These are phyloP conservation scores for Apamea epomidion DNA, from an alignment of 2,888 invertebrate genomes.

Conservation along the genomic window DNA sequence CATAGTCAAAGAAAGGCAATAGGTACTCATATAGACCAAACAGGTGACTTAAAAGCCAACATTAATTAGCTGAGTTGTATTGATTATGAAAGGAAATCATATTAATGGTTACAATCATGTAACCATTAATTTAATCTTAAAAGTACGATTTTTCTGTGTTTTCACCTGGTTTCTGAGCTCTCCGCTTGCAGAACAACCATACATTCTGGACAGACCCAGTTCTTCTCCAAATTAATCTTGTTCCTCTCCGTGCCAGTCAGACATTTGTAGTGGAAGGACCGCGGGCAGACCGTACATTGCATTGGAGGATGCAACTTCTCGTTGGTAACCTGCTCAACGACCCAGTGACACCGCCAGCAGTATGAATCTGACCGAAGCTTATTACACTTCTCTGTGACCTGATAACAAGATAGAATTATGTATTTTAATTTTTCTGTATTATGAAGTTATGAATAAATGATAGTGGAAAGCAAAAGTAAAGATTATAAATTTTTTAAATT, in stretches of 20 bases:
- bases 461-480: neutral
- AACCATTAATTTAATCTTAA: neutral
- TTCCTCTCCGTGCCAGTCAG: conserved; percentile 87
- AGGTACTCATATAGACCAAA: neutral
- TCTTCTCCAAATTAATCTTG: conserved; percentile 82
- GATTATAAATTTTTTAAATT: neutral
- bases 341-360: conserved; percentile 98
- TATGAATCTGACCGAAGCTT: conserved; percentile 92
- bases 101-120: neutral
- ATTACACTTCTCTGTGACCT: conserved; percentile 71
- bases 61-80: neutral
- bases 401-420: conserved; percentile 42
- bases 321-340: conserved; percentile 87
- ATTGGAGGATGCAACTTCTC: conserved; percentile 83
- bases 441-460: neutral
- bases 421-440: neutral
- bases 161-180: conserved; percentile 92
- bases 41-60: no score
- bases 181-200: conserved; percentile 93
- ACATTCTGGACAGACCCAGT: conserved; percentile 97
- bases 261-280: conserved; percentile 96
- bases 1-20: neutral
- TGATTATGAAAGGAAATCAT: neutral
- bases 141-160: neutral
- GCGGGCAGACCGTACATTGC: conserved; percentile 95